A percentile compares a stretch with the other conserved stretches of the same genome.
Evolutionary conservation across 2,888 invertebrate species (phyloP).

Genomic region (Leucophenga maculata): DNA sequence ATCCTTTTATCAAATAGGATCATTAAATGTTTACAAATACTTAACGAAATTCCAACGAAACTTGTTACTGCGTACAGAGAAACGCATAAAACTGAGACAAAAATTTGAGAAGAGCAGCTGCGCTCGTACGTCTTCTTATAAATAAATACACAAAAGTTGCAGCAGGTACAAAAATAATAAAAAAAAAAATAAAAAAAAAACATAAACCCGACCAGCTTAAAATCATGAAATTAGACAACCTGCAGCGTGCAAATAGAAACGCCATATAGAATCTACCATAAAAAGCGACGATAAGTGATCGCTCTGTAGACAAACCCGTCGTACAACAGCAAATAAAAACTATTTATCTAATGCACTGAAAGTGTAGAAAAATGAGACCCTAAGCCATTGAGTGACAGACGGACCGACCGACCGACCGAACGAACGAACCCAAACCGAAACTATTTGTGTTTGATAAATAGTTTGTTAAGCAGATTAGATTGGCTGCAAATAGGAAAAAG

Average conservation of each 20-base stretch:
- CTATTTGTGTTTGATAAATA: conserved; percentile 25
- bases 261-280: neutral
- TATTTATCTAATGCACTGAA: conserved; percentile 11
- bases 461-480: conserved; percentile 19
- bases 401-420: neutral
- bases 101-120: conserved; percentile 9
- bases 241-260: conserved; percentile 6
- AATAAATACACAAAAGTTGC: neutral
- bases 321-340: conserved; percentile 5
- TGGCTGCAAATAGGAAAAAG: conserved; percentile 1
- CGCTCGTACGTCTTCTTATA: no score
- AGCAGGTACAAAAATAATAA: conserved; percentile 11
- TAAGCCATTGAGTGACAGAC: neutral
- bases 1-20: conserved; percentile 45
- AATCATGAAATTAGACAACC: conserved; percentile 11
- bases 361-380: neutral
- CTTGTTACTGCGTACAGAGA: neutral
- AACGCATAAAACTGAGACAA: neutral
- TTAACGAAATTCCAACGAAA: conserved; percentile 21
- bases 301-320: neutral
- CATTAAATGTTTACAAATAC: conserved; percentile 22
- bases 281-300: conserved; percentile 19
- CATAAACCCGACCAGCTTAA: neutral
- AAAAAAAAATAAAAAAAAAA: neutral
- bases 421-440: neutral